Percentiles rank a stretch among this genome's conserved stretches.
Conservation (phyloP, 2,113 vertebrate species). For the Corydoras sp. region DNA sequence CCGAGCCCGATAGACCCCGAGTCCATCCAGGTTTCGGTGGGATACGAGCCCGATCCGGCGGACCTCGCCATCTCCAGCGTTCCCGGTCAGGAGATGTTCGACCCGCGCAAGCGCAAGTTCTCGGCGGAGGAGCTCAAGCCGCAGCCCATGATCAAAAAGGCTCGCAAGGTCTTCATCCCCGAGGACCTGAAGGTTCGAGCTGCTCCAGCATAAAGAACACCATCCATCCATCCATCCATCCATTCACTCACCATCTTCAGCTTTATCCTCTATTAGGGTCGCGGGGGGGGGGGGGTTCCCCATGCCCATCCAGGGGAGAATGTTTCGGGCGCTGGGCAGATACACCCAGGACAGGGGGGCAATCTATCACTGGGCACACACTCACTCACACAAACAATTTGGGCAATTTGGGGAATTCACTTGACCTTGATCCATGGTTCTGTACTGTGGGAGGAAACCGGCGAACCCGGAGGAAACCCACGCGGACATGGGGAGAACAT, state of each 20-base stretch:
- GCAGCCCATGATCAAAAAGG: conserved; percentile 98
- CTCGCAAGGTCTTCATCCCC: conserved; percentile 93
- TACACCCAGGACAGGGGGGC: too few species aligned
- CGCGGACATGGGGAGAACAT: too few species aligned
- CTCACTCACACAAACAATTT: too few species aligned
- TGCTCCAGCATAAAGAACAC: neutral
- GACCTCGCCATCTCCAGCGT: conserved; percentile 96
- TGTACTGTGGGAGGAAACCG: too few species aligned
- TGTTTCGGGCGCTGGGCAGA: too few species aligned
- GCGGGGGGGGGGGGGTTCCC: too few species aligned
- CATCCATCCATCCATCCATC: neutral
- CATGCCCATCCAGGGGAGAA: too few species aligned
- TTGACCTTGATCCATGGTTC: too few species aligned
- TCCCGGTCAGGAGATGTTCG: conserved; percentile 96
- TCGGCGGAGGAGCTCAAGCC: conserved; percentile 93
- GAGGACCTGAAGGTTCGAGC: conserved; percentile 88
- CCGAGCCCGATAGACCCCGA: conserved; percentile 95
- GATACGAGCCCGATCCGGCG: conserved; percentile 89
- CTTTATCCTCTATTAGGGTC: too few species aligned
- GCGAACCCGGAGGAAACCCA: too few species aligned
- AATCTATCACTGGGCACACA: too few species aligned
- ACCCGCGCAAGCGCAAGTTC: conserved; percentile 95
- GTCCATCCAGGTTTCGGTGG: conserved; percentile 85
- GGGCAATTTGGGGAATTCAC: too few species aligned
- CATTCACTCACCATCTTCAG: neutral